Conservation (phyloP, 2,797 vertebrate species). For the Poeciliopsis presidionis region DNA sequence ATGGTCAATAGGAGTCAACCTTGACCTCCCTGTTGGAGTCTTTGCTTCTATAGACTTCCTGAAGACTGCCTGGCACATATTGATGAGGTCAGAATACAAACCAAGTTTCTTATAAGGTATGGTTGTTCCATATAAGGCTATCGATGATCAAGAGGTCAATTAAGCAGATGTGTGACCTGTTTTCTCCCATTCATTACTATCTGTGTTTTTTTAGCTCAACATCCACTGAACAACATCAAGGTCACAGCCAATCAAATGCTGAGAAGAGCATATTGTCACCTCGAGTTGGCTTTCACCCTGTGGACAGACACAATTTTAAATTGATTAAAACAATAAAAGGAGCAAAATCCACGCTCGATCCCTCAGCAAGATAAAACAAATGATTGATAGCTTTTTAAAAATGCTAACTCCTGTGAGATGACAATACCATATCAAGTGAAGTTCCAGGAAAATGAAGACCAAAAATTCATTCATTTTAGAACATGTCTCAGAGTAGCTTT, state of each 20-base stretch:
- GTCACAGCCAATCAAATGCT: neutral
- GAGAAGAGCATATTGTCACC: neutral
- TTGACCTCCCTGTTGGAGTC: slow-evolving; percentile 23
- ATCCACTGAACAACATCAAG: neutral
- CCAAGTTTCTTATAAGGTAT: slow-evolving; percentile 45
- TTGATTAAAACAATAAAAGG: neutral
- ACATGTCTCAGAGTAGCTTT: slow-evolving; percentile 33
- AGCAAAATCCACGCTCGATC: neutral
- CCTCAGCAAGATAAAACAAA: neutral
- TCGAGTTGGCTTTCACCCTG: neutral
- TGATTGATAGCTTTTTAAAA: too few species aligned
- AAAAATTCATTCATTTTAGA: slow-evolving; percentile 13
- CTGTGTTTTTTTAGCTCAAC: neutral
- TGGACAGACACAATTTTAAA: neutral
- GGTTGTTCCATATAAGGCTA: slow-evolving; percentile 28
- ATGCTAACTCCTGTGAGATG: neutral
- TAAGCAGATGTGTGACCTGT: too few species aligned
- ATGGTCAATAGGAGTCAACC: slow-evolving; percentile 34
- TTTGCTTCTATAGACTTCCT: slow-evolving; percentile 48
- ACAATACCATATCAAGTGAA: neutral
- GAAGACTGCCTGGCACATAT: slow-evolving; percentile 32
- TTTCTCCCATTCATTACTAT: neutral
- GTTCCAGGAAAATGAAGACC: neutral
- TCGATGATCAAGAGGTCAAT: neutral
- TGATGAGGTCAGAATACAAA: slow-evolving; percentile 55